These are phyloP conservation scores for Vanacampus margaritifer DNA, from an alignment of 2,113 vertebrate genomes.

Conservation along the genomic window DNA sequence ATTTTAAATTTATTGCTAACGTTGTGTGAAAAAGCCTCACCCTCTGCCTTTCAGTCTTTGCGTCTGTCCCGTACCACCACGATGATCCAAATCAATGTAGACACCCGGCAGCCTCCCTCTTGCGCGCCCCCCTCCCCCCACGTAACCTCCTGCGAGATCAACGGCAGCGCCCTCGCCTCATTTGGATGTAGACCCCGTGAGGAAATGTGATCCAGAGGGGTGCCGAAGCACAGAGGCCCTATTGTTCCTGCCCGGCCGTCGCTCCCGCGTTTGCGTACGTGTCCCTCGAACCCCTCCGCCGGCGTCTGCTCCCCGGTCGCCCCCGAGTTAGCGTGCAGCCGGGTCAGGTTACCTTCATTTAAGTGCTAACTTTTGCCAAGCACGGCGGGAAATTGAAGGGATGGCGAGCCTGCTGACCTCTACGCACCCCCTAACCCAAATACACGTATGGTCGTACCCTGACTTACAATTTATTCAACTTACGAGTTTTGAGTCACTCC, in stretches of 20 bases:
- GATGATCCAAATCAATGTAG: constrained; percentile 67
- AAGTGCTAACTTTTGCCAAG: constrained; percentile 24
- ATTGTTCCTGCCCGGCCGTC: constrained; percentile 57
- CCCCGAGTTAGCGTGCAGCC: constrained; percentile 41
- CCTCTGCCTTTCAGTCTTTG: constrained; percentile 1
- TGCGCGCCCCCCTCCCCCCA: constrained; percentile 48
- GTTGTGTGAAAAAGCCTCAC: background rate
- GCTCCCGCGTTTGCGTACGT: constrained; percentile 42
- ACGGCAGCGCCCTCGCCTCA: constrained; percentile 52
- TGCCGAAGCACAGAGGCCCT: constrained; percentile 63
- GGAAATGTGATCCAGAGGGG: constrained; percentile 70
- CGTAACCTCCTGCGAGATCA: constrained; percentile 40
- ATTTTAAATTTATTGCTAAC: background rate
- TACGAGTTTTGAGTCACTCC: background rate
- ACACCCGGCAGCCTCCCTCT: constrained; percentile 60
- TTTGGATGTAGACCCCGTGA: constrained; percentile 56
- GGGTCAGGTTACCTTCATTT: constrained; percentile 56
- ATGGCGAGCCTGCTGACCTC: background rate
- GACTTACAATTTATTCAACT: background rate
- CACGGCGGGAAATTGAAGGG: constrained; percentile 17
- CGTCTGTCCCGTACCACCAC: constrained; percentile 24
- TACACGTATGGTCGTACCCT: background rate
- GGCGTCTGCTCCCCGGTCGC: constrained; percentile 53
- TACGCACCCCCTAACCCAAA: background rate
- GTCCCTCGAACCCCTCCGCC: constrained; percentile 27